Percentiles rank a stretch among this genome's conserved stretches.
Evolutionary conservation across 2,888 invertebrate genomes (phyloP).

Genomic region (Ophraella communa): DNA sequence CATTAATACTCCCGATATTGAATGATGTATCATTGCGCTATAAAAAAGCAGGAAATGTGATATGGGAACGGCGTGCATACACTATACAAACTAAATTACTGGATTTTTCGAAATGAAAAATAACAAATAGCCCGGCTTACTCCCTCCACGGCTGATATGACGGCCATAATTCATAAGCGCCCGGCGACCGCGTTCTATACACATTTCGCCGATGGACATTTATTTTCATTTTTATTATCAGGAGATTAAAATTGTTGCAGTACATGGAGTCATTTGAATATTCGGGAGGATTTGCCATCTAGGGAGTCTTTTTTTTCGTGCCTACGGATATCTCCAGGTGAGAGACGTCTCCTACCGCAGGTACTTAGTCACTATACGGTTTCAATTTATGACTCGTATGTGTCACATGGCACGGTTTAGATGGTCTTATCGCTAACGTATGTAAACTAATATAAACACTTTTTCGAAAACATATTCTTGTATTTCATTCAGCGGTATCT

Average conservation of each 20-base stretch:
- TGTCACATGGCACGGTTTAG: not conserved
- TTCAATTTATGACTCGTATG: slow-evolving; percentile 9
- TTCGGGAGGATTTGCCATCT: slow-evolving; percentile 53
- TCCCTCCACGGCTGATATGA: slow-evolving; percentile 58
- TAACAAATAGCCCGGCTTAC: slow-evolving; percentile 62
- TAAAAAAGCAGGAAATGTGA: slow-evolving; percentile 63
- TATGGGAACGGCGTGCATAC: slow-evolving; percentile 59
- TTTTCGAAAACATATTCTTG: not conserved
- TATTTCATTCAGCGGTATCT: not conserved
- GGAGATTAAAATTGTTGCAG: slow-evolving; percentile 62
- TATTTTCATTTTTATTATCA: slow-evolving; percentile 62
- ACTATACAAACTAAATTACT: slow-evolving; percentile 62
- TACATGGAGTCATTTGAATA: slow-evolving; percentile 58
- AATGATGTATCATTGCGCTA: slow-evolving; percentile 63
- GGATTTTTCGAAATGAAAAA: slow-evolving; percentile 63
- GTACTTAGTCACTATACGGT: slow-evolving; percentile 10
- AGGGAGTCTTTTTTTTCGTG: slow-evolving; percentile 21
- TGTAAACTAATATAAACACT: not conserved
- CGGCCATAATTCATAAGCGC: slow-evolving; percentile 59
- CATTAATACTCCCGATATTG: slow-evolving; percentile 58
- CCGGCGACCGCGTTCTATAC: slow-evolving; percentile 51
- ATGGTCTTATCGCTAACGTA: not conserved
- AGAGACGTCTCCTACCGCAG: slow-evolving; percentile 31
- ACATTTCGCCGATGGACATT: slow-evolving; percentile 59
- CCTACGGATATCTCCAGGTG: slow-evolving; percentile 46